Conservation (phyloP, 64 coral and sea anemone species). For the Hydrozoanthus tunicans region DNA sequence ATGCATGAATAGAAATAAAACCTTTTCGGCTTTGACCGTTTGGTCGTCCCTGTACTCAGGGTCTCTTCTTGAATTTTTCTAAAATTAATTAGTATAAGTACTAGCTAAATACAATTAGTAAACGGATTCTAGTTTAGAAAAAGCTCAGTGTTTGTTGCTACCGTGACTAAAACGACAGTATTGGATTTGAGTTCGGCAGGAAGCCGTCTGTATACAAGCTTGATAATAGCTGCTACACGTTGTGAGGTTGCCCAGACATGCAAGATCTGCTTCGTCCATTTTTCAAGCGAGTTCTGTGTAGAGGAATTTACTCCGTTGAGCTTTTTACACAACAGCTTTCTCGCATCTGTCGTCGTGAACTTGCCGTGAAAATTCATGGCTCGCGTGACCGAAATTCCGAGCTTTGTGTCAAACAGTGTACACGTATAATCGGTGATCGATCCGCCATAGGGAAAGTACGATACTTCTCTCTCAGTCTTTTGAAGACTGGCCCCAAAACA, state of each 20-base stretch:
- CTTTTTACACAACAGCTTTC: conserved; percentile 69
- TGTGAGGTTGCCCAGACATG: conserved; percentile 80
- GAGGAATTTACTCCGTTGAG: conserved; percentile 74
- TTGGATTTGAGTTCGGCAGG: conserved; percentile 65
- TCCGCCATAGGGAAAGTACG: conserved; percentile 82
- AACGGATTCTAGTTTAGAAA: conserved; percentile 47
- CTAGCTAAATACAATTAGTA: too few species aligned
- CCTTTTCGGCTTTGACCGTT: too few species aligned
- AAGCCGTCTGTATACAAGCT: conserved; percentile 45
- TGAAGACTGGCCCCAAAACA: conserved; percentile 81
- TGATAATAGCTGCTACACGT: conserved; percentile 42
- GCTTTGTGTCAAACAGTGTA: conserved; percentile 66
- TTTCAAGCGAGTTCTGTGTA: conserved; percentile 76
- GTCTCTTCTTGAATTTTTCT: too few species aligned
- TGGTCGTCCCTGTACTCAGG: too few species aligned
- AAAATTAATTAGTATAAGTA: too few species aligned
- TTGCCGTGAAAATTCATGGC: conserved; percentile 88
- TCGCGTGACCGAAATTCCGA: conserved; percentile 86
- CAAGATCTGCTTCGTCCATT: conserved; percentile 88
- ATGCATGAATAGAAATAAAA: too few species aligned
- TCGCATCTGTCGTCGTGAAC: conserved; percentile 76
- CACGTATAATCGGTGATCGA: conserved; percentile 89
- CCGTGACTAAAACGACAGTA: conserved; percentile 79
- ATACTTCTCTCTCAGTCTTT: conserved; percentile 83
- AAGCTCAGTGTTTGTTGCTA: conserved; percentile 72